Base-by-base conservation (phyloP, 64 coral and sea anemone species). In the Stichodactyla mertensii region DNA sequence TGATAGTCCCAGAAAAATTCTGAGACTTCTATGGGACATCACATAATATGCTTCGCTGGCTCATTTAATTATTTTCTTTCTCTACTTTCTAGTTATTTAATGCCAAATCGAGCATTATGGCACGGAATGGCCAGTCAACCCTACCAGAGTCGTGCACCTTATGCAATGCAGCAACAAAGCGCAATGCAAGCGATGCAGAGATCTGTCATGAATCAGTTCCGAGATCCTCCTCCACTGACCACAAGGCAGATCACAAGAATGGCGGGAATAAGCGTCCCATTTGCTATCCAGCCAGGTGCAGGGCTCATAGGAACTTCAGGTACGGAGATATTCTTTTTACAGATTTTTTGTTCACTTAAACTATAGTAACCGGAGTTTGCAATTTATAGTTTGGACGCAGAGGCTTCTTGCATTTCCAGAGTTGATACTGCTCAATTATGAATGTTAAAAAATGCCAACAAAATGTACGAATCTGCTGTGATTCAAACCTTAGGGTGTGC, bases 241-340 rank as follows among this genome's bases (percentile, higher is more conserved):
- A 16, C n/a, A 5, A 36, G 15, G 13, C 83, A 85, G 56, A 85
- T 85, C n/a, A 24, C 83, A 4, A 58, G 24, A 14, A 85, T 85
- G 83, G 83, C 83, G 0, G 83, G 83, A 36, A 85, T 85, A 56
- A 85, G 83, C 15, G 56, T 85, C 4, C 83, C 83, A 20, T 7
- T 85, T 36, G 83, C 83, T 6, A 81, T 81, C 19, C 78, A 81
- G 26, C 78, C 78, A n/a, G 78, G 78, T 9, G 5, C 51, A 23
- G 78, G 78, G n/a, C 53, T 81, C 15, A 6, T 81, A 14, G 52
- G 77, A 11, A 52, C 36, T 45, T 45, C 36, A 45, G 36, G 36
- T 45, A 45, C 36, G 36, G 36, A 45, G 36, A 45, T 45, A 45
- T 45, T 45, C 36, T 45, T 45, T 45, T 45, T 45, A 45, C 36